A percentile compares a stretch with the other conserved stretches of the same genome.
Conservation (phyloP, 2,888 invertebrate species). For the Lacanobia oleracea region DNA sequence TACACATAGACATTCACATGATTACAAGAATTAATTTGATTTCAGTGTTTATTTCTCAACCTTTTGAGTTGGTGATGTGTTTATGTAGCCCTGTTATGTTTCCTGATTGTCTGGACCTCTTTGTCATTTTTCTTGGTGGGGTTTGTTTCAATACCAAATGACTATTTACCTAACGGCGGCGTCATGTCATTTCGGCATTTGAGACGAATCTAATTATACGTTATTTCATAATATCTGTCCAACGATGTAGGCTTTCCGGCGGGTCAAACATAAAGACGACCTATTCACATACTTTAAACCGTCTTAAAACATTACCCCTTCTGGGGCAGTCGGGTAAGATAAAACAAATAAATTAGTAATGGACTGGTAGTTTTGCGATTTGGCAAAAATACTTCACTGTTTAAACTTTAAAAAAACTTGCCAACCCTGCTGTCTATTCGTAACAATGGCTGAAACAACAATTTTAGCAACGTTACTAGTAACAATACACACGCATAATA, state of each 20-base stretch:
- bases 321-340: no score
- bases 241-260: no score
- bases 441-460: slow-evolving; percentile 75
- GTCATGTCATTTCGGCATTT: no score
- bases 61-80: slow-evolving; percentile 37
- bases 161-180: no score
- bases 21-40: background rate
- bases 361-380: background rate
- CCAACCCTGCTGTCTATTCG: slow-evolving; percentile 57
- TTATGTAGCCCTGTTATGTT: slow-evolving; percentile 19
- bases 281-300: no score
- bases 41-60: slow-evolving; percentile 12
- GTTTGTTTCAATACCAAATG: no score
- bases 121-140: no score
- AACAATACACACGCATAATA: slow-evolving; percentile 52
- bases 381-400: background rate
- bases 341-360: background rate
- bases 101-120: slow-evolving; percentile 10
- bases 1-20: background rate
- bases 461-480: slow-evolving; percentile 75
- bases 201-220: no score
- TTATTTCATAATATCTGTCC: no score
- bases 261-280: no score
- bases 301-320: no score
- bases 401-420: slow-evolving; percentile 28